Percentiles rank a stretch among this genome's conserved stretches.
phyloP scores from a whole-genome alignment of 1,140 invertebrate species.

The Epicauta chinensis region DNA sequence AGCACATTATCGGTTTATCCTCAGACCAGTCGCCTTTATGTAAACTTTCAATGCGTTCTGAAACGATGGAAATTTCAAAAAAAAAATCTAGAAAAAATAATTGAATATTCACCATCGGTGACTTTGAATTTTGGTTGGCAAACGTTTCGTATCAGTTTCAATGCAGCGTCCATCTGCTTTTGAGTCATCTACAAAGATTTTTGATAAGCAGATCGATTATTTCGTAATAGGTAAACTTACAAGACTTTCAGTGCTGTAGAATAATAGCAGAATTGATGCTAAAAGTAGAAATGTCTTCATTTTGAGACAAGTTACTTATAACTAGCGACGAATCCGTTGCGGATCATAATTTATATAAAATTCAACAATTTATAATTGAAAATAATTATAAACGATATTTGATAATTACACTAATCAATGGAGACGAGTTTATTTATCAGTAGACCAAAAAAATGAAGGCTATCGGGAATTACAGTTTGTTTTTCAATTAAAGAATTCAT shows the following conservation, averaged over 20 bases:
- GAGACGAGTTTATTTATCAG: no score
- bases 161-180: slow-evolving; percentile 35
- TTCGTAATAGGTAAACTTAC: not conserved
- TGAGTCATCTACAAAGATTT: slow-evolving; percentile 34
- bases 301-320: not conserved
- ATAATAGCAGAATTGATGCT: not conserved
- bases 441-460: no score
- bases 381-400: no score
- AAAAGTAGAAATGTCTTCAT: not conserved
- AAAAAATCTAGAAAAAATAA: no score
- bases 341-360: no score
- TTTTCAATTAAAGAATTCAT: no score
- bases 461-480: no score
- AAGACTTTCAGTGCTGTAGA: not conserved
- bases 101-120: no score
- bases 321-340: not conserved
- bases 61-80: no score
- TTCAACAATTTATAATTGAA: no score
- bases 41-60: slow-evolving; percentile 30
- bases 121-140: slow-evolving; percentile 40
- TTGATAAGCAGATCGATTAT: not conserved
- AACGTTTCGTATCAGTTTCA: slow-evolving; percentile 35
- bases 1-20: slow-evolving; percentile 30
- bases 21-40: slow-evolving; percentile 25
- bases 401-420: no score